Percentiles rank a stretch among this genome's conserved stretches.
Conservation (phyloP, 2,888 invertebrate genomes). For the Clusia tigrina region DNA sequence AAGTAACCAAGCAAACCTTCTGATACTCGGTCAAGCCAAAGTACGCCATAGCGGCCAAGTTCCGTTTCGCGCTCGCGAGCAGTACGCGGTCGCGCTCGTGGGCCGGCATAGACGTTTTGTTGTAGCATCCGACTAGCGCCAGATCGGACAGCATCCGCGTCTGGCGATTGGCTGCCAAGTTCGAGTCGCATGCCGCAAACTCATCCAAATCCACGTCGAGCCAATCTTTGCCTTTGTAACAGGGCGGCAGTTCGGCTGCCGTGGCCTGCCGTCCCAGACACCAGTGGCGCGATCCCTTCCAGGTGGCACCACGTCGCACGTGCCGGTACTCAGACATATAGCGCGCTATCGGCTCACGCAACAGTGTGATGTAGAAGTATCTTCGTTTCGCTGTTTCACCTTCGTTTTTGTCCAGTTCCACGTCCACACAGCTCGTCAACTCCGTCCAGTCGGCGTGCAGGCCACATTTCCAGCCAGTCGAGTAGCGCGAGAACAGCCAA, state of each 20-base stretch:
- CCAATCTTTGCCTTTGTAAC: constrained; percentile 81
- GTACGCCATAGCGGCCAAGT: constrained; percentile 94
- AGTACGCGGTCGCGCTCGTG: constrained; percentile 83
- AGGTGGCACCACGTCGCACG: constrained; percentile 95
- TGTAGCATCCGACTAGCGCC: constrained; percentile 94
- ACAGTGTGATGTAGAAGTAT: constrained; percentile 95
- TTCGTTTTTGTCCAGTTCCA: constrained; percentile 90
- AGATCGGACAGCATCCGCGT: constrained; percentile 98
- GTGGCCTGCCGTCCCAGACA: constrained; percentile 80
- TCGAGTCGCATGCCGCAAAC: constrained; percentile 90
- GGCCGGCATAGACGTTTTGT: constrained; percentile 77
- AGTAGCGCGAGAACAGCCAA: constrained; percentile 97
- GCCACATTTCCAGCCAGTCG: constrained; percentile 98
- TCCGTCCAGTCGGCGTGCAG: constrained; percentile 99
- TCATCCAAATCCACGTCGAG: constrained; percentile 88
- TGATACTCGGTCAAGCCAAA: constrained; percentile 97
- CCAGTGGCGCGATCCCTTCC: constrained; percentile 84
- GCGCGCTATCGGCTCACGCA: constrained; percentile 90
- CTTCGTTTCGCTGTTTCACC: constrained; percentile 81
- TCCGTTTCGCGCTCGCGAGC: constrained; percentile 93
- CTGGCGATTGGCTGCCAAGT: constrained; percentile 95
- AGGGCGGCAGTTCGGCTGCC: constrained; percentile 82
- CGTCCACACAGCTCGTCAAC: constrained; percentile 89
- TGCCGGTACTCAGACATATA: constrained; percentile 97
- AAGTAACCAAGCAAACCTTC: constrained; percentile 68